phyloP scores from a whole-genome alignment of 2,888 invertebrate species.

The Quadriops clusia region DNA sequence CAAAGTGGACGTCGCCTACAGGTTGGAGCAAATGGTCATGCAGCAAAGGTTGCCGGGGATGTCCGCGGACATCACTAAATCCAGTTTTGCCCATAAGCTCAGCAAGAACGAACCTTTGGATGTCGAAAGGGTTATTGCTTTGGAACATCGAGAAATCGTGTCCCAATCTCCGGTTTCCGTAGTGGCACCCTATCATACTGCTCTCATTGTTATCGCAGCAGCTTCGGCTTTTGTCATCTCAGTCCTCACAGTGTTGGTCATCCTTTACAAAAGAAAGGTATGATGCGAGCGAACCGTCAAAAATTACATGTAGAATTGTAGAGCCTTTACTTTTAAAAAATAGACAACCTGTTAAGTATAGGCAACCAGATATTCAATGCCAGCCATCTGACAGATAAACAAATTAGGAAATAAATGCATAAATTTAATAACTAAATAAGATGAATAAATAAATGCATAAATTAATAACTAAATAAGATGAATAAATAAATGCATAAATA shows the following conservation, averaged over 20 bases:
- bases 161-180: conserved; percentile 56
- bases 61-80: conserved; percentile 50
- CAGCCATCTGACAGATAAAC: too few species aligned
- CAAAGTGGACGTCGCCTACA: conserved; percentile 68
- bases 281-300: conserved; percentile 11
- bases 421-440: too few species aligned
- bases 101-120: conserved; percentile 29
- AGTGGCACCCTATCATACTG: conserved; percentile 61
- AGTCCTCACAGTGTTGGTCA: conserved; percentile 59
- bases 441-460: too few species aligned
- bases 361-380: too few species aligned
- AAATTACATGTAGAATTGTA: neutral
- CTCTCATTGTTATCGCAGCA: conserved; percentile 63
- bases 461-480: too few species aligned
- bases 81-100: conserved; percentile 47
- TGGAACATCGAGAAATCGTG: conserved; percentile 56
- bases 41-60: conserved; percentile 42
- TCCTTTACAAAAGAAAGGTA: conserved; percentile 58
- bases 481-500: too few species aligned
- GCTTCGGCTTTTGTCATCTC: conserved; percentile 71
- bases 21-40: conserved; percentile 61
- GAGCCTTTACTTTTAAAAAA: neutral
- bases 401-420: too few species aligned
- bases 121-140: conserved; percentile 36
- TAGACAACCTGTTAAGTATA: too few species aligned